Conservation (phyloP, 2,113 vertebrate species). For the Hepsetus odoe region DNA sequence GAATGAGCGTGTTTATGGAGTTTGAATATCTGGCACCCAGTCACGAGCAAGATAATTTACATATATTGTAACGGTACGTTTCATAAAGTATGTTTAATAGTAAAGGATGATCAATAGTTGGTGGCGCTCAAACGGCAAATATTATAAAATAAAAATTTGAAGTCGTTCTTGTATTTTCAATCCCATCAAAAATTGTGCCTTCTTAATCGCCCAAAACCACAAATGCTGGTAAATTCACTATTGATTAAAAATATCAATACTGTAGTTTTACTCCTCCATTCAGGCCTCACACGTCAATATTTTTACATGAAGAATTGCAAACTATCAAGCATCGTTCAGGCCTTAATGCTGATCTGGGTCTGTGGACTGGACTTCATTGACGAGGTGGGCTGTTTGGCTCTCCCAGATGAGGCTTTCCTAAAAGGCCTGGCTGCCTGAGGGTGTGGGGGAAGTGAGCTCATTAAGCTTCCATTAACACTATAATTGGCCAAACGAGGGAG, state of each 20-base stretch:
- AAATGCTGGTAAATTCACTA: background rate
- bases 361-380: conserved; percentile 4
- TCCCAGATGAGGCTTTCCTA: conserved; percentile 19
- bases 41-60: no score
- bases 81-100: no score
- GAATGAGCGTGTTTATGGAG: no score
- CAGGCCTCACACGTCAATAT: background rate
- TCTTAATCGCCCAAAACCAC: background rate
- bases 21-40: no score
- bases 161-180: background rate
- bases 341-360: conserved; percentile 11
- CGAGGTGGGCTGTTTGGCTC: conserved; percentile 12
- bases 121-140: no score
- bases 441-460: background rate
- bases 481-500: conserved; percentile 33
- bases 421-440: conserved; percentile 18
- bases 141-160: no score
- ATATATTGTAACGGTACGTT: no score
- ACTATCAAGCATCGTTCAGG: background rate
- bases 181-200: background rate
- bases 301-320: background rate
- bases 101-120: no score
- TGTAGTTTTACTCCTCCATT: background rate
- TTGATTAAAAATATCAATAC: background rate
- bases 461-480: conserved; percentile 40